Evolutionary conservation across 2,113 vertebrate species (phyloP).

Genomic region (Mormoops blainvillei): DNA sequence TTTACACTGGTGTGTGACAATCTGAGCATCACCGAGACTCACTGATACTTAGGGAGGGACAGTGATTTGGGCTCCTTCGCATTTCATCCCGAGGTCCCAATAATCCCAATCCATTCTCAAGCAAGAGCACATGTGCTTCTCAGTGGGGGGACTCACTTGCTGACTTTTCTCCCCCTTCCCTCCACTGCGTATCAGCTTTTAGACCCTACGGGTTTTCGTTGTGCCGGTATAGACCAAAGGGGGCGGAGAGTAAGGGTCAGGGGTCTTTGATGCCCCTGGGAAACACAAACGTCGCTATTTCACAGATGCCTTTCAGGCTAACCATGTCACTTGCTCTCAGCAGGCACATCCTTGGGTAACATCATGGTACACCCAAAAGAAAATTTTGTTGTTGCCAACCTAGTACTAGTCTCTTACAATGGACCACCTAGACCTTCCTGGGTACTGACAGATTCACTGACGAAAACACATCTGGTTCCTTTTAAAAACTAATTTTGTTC

Average conservation of each 20-base stretch:
- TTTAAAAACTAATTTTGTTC: background rate
- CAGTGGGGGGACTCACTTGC: accelerated
- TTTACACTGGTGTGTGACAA: background rate
- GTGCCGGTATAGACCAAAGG: background rate
- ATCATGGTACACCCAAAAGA: no score
- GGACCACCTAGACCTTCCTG: background rate
- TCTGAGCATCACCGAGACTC: background rate
- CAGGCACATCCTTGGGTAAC: background rate
- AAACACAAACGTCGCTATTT: background rate
- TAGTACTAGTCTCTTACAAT: background rate
- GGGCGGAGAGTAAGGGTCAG: background rate
- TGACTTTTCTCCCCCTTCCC: background rate
- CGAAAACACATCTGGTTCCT: background rate
- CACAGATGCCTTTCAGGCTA: background rate
- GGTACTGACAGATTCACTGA: background rate
- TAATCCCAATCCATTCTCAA: background rate
- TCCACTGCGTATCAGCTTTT: background rate
- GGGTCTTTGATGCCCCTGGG: background rate
- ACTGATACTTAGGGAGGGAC: background rate
- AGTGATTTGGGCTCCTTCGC: background rate
- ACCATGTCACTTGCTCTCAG: no score
- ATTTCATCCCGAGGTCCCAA: background rate
- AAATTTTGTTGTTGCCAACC: background rate
- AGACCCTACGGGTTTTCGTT: background rate
- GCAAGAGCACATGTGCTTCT: background rate